Percentiles rank a stretch among this genome's conserved stretches.
phyloP scores from a whole-genome alignment of 2,113 vertebrate species.

The Hyperopisus bebe region DNA sequence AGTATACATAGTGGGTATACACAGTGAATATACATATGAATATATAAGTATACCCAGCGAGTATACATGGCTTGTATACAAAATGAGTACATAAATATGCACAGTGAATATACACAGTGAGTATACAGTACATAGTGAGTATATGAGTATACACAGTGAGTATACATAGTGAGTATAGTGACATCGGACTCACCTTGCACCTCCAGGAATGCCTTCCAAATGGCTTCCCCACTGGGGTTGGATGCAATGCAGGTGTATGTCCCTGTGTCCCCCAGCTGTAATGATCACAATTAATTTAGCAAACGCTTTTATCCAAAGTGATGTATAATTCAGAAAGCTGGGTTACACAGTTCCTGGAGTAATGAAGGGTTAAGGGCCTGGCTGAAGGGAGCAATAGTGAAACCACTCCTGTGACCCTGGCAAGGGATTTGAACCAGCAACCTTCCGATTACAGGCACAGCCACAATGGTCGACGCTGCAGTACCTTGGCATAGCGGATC shows the following conservation, averaged over 20 bases:
- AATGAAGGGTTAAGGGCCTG: background rate
- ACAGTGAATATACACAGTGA: background rate
- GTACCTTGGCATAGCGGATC: conserved; percentile 84
- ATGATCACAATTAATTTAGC: background rate
- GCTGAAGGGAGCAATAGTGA: background rate
- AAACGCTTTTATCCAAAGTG: background rate
- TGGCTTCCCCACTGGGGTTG: conserved; percentile 88
- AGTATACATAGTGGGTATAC: background rate
- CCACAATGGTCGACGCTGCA: background rate
- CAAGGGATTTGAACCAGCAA: background rate
- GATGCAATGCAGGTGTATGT: conserved; percentile 90
- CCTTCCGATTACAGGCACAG: background rate
- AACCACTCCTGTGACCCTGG: background rate
- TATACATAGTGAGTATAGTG: background rate
- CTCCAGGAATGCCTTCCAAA: conserved; percentile 89
- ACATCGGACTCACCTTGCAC: conserved; percentile 76
- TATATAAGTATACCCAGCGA: background rate
- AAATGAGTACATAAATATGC: background rate
- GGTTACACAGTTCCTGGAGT: background rate
- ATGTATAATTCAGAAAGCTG: background rate
- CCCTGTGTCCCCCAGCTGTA: conserved; percentile 86
- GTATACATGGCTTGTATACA: background rate
- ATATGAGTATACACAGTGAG: background rate
- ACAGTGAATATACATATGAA: background rate
- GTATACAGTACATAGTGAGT: too few relatives aligned